Percentiles rank a stretch among this genome's conserved stretches.
Evolutionary conservation across 2,113 vertebrate genomes (phyloP).

Genomic region (Daboia siamensis): DNA sequence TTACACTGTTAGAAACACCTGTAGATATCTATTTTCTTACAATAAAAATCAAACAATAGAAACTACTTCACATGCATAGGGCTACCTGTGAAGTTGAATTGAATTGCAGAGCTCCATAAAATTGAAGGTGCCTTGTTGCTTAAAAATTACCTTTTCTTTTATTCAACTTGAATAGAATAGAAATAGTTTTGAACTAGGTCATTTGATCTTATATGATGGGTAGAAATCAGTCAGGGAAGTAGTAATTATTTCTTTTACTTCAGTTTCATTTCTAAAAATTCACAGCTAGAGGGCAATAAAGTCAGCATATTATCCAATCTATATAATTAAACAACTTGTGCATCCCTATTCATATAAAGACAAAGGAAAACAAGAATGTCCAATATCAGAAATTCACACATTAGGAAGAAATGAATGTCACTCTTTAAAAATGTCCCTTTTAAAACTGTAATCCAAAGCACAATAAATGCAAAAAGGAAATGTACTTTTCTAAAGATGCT

Average conservation of each 20-base stretch:
- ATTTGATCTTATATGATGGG: neutral
- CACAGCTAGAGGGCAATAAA: slow-evolving; percentile 32
- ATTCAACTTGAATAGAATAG: neutral
- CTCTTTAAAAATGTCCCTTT: neutral
- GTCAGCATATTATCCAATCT: neutral
- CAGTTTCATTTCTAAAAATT: neutral
- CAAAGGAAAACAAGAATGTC: neutral
- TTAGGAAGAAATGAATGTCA: neutral
- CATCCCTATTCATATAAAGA: slow-evolving; percentile 1
- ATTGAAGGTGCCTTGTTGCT: neutral
- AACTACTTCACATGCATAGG: neutral
- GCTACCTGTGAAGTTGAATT: neutral
- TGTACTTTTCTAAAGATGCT: neutral
- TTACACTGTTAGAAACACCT: neutral
- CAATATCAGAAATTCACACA: neutral
- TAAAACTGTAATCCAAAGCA: neutral
- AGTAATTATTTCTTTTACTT: slow-evolving; percentile 22
- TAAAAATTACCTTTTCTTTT: neutral
- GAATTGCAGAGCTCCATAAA: neutral
- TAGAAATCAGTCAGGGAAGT: neutral
- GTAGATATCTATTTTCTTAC: neutral
- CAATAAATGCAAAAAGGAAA: neutral
- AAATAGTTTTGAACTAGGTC: neutral
- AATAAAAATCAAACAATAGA: neutral
- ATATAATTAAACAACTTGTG: slow-evolving; percentile 7